These are phyloP conservation scores for Trichonephila clavipes DNA, from an alignment of 1,140 invertebrate genomes.

Conservation along the genomic window DNA sequence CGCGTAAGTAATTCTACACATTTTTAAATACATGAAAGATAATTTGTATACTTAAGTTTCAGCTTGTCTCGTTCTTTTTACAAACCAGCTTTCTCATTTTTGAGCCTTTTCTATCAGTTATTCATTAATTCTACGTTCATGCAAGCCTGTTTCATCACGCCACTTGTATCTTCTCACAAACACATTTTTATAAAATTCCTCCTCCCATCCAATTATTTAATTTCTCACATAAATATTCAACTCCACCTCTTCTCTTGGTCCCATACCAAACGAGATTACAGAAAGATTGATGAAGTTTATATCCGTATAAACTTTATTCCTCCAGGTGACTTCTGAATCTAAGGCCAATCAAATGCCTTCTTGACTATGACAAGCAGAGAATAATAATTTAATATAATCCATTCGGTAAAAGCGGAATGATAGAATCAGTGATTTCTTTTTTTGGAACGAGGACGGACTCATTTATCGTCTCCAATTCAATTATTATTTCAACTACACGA, in stretches of 20 bases:
- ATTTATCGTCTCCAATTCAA: constrained; percentile 31
- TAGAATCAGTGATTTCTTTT: neutral
- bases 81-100: too few relatives aligned
- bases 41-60: too few relatives aligned
- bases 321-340: neutral
- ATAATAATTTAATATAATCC: constrained; percentile 33
- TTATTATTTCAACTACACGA: constrained; percentile 34
- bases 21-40: too few relatives aligned
- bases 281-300: constrained; percentile 16
- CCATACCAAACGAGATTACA: neutral
- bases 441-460: neutral
- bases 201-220: neutral
- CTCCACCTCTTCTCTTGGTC: neutral
- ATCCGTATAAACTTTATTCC: neutral
- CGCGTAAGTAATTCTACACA: too few relatives aligned
- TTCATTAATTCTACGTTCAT: too few relatives aligned
- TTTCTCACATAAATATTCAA: neutral
- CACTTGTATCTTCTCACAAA: neutral
- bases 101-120: too few relatives aligned
- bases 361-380: neutral
- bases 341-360: neutral
- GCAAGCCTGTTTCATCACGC: neutral
- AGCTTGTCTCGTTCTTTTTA: too few relatives aligned
- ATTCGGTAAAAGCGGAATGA: neutral
- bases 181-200: neutral